Evolutionary conservation across 1,140 invertebrate genomes (phyloP).

Genomic region (Diachasma alloeum): DNA sequence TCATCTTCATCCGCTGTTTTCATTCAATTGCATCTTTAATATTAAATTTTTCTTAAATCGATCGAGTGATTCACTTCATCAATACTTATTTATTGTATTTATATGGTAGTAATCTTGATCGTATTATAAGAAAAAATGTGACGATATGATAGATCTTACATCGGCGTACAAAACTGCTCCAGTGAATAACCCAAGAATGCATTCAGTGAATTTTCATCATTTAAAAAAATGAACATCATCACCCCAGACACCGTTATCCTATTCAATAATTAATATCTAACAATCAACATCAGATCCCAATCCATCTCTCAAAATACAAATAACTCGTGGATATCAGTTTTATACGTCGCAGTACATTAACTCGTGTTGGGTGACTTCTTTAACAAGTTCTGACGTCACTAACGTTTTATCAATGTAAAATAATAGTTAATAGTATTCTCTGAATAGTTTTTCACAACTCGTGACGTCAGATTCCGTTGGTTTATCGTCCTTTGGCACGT

Average conservation of each 20-base stretch:
- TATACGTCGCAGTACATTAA: conserved; percentile 19
- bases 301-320: neutral
- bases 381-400: conserved; percentile 1
- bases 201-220: neutral
- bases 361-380: neutral
- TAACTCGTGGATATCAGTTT: conserved; percentile 1
- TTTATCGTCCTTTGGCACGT: conserved; percentile 13
- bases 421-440: neutral
- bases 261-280: conserved; percentile 13
- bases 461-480: neutral
- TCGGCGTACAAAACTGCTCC: conserved; percentile 45
- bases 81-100: conserved; percentile 39
- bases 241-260: neutral
- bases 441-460: neutral
- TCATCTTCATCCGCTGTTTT: neutral
- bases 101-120: conserved; percentile 23
- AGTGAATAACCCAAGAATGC: neutral
- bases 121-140: conserved; percentile 54
- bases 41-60: conserved; percentile 17
- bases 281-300: neutral
- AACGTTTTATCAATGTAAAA: neutral
- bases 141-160: conserved; percentile 59
- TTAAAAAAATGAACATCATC: neutral
- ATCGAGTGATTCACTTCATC: conserved; percentile 21
- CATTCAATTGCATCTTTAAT: neutral